Evolutionary conservation across 2,888 invertebrate species (phyloP).

Genomic region (Acleris cristana): DNA sequence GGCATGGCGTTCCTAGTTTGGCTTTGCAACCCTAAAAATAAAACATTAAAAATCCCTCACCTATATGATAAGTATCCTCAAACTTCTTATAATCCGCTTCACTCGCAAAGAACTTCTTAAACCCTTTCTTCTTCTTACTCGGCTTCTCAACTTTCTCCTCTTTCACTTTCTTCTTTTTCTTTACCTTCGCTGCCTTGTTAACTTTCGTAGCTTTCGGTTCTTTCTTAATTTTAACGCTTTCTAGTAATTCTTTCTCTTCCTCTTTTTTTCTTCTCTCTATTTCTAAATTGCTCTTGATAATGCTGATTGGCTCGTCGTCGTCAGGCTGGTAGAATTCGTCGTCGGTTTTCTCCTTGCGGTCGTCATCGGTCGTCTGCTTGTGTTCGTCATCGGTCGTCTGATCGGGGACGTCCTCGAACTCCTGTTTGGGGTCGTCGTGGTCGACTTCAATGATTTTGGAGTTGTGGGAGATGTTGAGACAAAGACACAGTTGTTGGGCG

Average conservation of each 20-base stretch:
- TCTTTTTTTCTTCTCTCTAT: slow-evolving; percentile 16
- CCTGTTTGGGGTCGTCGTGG: slow-evolving; percentile 14
- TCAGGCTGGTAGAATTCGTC: slow-evolving; percentile 24
- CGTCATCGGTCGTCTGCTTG: no score
- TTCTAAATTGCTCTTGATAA: slow-evolving; percentile 19
- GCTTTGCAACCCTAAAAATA: neutral
- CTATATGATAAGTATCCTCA: slow-evolving; percentile 33
- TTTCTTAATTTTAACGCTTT: slow-evolving; percentile 15
- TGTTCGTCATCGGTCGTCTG: no score
- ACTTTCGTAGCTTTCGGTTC: slow-evolving; percentile 4
- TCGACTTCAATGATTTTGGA: neutral
- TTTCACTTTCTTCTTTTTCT: slow-evolving; percentile 28
- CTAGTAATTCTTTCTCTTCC: neutral
- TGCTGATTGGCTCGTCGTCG: slow-evolving; percentile 28
- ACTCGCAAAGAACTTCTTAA: slow-evolving; percentile 31
- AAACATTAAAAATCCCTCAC: neutral
- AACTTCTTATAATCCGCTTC: slow-evolving; percentile 29
- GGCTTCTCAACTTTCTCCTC: slow-evolving; percentile 14
- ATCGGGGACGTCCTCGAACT: neutral
- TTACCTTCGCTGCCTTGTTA: slow-evolving; percentile 15
- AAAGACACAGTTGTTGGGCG: slow-evolving; percentile 18
- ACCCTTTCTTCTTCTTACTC: slow-evolving; percentile 26
- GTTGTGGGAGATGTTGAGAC: slow-evolving; percentile 15
- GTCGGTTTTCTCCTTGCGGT: neutral
- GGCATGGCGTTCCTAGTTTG: neutral